These are phyloP conservation scores for Stegophylla sp. DNA, from an alignment of 2,888 invertebrate species.

Conservation along the genomic window DNA sequence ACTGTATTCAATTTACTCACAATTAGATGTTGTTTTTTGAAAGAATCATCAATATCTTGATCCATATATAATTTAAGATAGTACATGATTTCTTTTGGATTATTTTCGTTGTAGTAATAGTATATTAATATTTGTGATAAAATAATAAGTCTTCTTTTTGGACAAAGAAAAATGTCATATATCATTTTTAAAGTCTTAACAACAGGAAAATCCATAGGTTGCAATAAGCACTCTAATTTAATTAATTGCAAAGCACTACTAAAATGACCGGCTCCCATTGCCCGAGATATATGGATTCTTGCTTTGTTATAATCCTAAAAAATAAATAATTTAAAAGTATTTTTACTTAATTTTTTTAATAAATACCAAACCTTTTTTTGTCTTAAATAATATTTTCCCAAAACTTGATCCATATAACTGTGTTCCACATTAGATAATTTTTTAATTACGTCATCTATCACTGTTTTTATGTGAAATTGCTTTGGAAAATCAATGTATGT, in stretches of 20 bases:
- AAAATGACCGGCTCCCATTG: slow-evolving; percentile 39
- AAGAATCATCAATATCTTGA: slow-evolving; percentile 38
- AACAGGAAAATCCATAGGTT: slow-evolving; percentile 16
- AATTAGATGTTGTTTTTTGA: slow-evolving; percentile 32
- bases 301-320: slow-evolving; percentile 39
- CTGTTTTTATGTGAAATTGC: neutral
- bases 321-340: neutral
- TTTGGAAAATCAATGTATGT: neutral
- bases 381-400: slow-evolving; percentile 41
- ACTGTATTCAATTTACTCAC: too few species aligned
- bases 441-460: neutral
- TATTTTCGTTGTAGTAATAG: slow-evolving; percentile 13
- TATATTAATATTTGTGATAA: slow-evolving; percentile 47
- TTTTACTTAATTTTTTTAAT: too few species aligned
- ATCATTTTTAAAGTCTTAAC: slow-evolving; percentile 28
- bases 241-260: slow-evolving; percentile 26
- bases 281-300: slow-evolving; percentile 29
- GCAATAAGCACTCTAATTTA: slow-evolving; percentile 38
- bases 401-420: neutral
- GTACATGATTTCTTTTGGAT: slow-evolving; percentile 16
- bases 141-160: slow-evolving; percentile 30
- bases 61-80: slow-evolving; percentile 41
- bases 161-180: neutral
- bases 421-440: neutral
- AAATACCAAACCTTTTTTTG: slow-evolving; percentile 5